Evolutionary conservation across 2,797 vertebrate genomes (phyloP), one percentile per base, ranked within the genome.

Genomic region (Pseudochromis fuscus): DNA sequence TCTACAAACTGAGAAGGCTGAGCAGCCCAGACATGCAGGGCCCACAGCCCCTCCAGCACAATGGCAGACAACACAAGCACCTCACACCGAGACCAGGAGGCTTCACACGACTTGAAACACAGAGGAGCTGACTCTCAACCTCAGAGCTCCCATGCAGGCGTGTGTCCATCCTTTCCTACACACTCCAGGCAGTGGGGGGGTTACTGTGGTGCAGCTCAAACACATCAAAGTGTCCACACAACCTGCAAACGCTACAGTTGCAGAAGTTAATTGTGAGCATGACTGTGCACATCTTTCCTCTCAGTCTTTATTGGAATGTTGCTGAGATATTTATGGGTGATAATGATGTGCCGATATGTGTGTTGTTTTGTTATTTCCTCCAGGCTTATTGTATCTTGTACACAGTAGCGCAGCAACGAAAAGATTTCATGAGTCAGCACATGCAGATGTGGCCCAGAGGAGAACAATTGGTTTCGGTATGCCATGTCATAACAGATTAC

Each of bases 11-110:
- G 76, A 76, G 77, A 77, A n/a, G n/a, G 58, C 72, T 77, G 86
- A 87, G 86, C 59, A 7, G 92, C 86, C 89, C 91, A 90, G 91
- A 90, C 90, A 84, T 87, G 91, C 86, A 85, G 72, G 67, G 49
- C 87, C 79, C 82, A 71, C 72, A 84, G 84, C 68, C 88, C 91
- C 88, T 89, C 48, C 81, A 91, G 89, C 90, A 23, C 50, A 79
- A 68, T 61, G 74, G 84, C 86, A 91, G 77, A 89, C 85, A 85
- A 80, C 77, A 82, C 72, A 79, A 77, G 81, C 51, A 56, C 58
- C 71, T 85, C 56, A 65, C 83, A 75, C 53, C 62, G 68, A 83
- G 56, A 53, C 51, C 40, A 31, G 42, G 55, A 73, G 48, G 50
- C 75, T 80, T 78, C 55, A 72, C 67, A 24, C 18, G 48, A 31